Percentiles rank a stretch among this genome's conserved stretches.
Conservation (phyloP, 2,888 invertebrate species). For the Plagodis dolabraria region DNA sequence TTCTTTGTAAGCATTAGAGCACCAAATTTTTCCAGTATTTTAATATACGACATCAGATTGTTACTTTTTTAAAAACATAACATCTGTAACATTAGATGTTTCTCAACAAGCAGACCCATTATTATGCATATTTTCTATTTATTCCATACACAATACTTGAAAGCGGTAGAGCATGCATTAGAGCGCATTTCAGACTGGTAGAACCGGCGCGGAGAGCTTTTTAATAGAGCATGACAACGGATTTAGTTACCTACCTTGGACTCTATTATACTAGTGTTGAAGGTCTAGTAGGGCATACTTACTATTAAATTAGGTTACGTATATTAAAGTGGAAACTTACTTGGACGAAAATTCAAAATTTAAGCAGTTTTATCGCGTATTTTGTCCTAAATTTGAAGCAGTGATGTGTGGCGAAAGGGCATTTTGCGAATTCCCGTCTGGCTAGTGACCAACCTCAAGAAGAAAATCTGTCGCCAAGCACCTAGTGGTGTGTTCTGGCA, state of each 20-base stretch:
- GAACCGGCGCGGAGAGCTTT: conserved; percentile 35
- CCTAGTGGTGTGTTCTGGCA: too few relatives aligned
- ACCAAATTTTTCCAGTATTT: too few relatives aligned
- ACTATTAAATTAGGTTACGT: neutral
- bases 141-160: conserved; percentile 28
- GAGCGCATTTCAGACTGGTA: conserved; percentile 44
- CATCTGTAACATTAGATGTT: neutral
- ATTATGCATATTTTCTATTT: neutral
- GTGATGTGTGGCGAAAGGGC: too few relatives aligned
- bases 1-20: too few relatives aligned
- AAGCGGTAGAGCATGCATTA: conserved; percentile 43
- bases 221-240: conserved; percentile 51
- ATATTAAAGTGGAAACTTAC: neutral
- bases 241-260: conserved; percentile 29
- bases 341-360: neutral
- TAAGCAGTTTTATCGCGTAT: too few relatives aligned
- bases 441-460: too few relatives aligned
- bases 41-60: too few relatives aligned
- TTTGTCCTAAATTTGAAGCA: too few relatives aligned
- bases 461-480: too few relatives aligned
- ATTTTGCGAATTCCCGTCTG: too few relatives aligned
- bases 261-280: neutral
- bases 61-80: too few relatives aligned
- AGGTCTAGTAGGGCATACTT: too few relatives aligned
- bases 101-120: neutral